A percentile compares a stretch with the other conserved stretches of the same genome.
Evolutionary conservation across 2,888 invertebrate genomes (phyloP).

Genomic region (Torymus tubicola): DNA sequence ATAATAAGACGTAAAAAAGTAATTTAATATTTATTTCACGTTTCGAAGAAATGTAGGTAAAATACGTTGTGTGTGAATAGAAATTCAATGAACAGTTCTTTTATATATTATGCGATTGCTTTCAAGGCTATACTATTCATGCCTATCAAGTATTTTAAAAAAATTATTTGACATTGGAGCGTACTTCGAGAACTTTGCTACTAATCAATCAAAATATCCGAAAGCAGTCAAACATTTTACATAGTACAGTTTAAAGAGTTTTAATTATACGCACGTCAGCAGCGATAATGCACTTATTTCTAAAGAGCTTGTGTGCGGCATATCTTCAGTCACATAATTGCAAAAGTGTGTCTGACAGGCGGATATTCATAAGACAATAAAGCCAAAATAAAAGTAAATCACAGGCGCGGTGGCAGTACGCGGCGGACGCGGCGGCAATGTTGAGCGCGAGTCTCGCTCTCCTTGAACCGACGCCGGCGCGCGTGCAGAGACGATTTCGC

Average conservation of each 20-base stretch:
- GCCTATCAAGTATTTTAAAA: too few species aligned
- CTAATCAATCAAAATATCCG: too few species aligned
- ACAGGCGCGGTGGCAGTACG: background rate
- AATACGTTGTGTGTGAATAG: background rate
- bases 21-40: background rate
- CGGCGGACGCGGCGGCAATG: background rate
- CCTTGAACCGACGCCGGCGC: slow-evolving; percentile 52
- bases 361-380: background rate
- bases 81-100: background rate
- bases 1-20: too few species aligned
- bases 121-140: too few species aligned
- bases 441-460: slow-evolving; percentile 30
- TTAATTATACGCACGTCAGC: too few species aligned
- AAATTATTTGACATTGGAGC: too few species aligned
- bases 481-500: slow-evolving; percentile 25
- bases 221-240: too few species aligned
- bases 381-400: slow-evolving; percentile 38
- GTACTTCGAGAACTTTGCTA: too few species aligned
- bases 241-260: too few species aligned
- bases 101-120: too few species aligned
- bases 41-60: background rate
- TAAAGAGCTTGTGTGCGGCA: too few species aligned
- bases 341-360: slow-evolving; percentile 3
- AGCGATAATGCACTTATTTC: too few species aligned
- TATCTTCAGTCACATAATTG: background rate